Conservation (phyloP, 2,113 vertebrate species). For the Thalassoma bifasciatum region DNA sequence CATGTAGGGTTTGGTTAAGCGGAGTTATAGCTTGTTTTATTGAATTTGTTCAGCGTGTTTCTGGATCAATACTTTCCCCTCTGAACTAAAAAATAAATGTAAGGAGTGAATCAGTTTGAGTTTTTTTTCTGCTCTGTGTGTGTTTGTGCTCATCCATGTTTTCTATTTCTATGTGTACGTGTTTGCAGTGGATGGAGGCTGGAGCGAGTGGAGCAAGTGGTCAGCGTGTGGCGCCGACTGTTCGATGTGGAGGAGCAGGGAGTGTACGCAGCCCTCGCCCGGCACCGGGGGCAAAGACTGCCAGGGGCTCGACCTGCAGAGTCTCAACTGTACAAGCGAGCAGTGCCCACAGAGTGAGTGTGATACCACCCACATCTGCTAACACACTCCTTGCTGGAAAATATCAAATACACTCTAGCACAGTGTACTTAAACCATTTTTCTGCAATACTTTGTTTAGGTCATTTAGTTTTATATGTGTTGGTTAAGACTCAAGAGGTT, state of each 20-base stretch:
- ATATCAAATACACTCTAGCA: conserved; percentile 2
- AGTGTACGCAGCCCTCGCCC: conserved; percentile 93
- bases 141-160: conserved; percentile 8
- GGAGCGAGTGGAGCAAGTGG: conserved; percentile 98
- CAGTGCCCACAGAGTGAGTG: conserved; percentile 96
- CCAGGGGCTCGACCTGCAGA: conserved; percentile 91
- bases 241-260: conserved; percentile 94
- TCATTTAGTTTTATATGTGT: conserved; percentile 14
- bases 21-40: conserved; percentile 21
- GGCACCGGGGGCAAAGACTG: conserved; percentile 95
- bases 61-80: conserved; percentile 37
- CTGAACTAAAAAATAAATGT: conserved; percentile 24
- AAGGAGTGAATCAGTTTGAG: conserved; percentile 27
- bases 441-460: background rate
- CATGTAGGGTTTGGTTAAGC: conserved; percentile 10
- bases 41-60: conserved; percentile 34
- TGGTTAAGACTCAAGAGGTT: conserved; percentile 11
- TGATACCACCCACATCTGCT: conserved; percentile 32
- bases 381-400: conserved; percentile 20
- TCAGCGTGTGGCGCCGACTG: conserved; percentile 93
- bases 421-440: conserved; percentile 5
- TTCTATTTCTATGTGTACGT: conserved; percentile 27
- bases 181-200: conserved; percentile 92
- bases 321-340: conserved; percentile 95
- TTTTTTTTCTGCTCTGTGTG: conserved; percentile 11